These are phyloP conservation scores for Helicolenus hilgendorfi DNA, from an alignment of 2,797 vertebrate species.

Conservation along the genomic window DNA sequence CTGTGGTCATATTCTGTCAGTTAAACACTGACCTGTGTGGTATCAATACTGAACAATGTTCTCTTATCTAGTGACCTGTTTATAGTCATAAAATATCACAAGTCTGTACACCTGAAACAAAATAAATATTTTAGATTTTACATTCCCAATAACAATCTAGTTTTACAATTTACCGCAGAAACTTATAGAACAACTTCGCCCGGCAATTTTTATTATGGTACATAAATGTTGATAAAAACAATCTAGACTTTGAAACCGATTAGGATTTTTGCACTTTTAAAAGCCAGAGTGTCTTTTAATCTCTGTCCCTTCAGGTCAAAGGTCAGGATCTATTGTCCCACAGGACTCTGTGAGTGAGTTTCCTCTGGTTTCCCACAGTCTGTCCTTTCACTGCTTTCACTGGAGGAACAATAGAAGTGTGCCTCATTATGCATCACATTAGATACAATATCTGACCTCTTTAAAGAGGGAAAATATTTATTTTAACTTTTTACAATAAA, in stretches of 20 bases:
- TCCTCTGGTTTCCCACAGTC: slow-evolving; percentile 67
- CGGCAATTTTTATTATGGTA: too few relatives aligned
- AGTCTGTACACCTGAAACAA: neutral
- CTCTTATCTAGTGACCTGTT: neutral
- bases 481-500: neutral
- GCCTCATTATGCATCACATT: slow-evolving; percentile 33
- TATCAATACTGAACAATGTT: neutral
- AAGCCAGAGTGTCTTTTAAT: neutral
- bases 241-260: neutral
- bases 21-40: neutral
- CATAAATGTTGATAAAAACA: neutral
- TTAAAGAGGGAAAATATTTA: neutral
- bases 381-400: slow-evolving; percentile 39
- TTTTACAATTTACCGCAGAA: neutral
- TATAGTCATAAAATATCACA: neutral
- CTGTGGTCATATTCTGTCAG: neutral
- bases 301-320: slow-evolving; percentile 17
- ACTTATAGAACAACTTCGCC: neutral
- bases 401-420: slow-evolving; percentile 69
- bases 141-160: neutral
- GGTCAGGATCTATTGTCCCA: slow-evolving; percentile 36
- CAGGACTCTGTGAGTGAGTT: slow-evolving; percentile 54
- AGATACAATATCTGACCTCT: neutral
- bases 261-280: neutral
- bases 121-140: neutral